Evolutionary conservation across 2,888 invertebrate species (phyloP).

Genomic region (Cyrtodaria siliqua): DNA sequence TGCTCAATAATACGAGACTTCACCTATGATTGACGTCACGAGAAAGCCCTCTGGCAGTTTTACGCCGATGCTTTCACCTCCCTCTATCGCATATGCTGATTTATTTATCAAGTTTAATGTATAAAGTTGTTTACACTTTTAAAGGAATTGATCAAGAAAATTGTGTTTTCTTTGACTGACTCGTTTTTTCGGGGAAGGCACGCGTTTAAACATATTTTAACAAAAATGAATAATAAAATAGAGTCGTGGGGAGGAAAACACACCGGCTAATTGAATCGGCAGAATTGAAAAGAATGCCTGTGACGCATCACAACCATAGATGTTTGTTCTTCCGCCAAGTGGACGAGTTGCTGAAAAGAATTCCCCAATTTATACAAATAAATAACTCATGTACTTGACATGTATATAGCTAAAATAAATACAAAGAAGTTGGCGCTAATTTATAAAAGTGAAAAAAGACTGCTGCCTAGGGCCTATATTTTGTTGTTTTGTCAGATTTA

Average conservation of each 20-base stretch:
- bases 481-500: conserved; percentile 60
- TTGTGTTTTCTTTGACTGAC: too few relatives aligned
- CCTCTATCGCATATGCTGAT: conserved; percentile 34
- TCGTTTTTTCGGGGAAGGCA: too few relatives aligned
- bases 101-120: background rate
- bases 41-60: conserved; percentile 80
- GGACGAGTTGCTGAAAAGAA: conserved; percentile 81
- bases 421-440: conserved; percentile 22
- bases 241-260: conserved; percentile 69
- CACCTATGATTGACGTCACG: conserved; percentile 83
- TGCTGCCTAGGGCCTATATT: conserved; percentile 32
- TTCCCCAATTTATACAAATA: conserved; percentile 78
- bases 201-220: too few relatives aligned
- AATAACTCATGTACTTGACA: conserved; percentile 75
- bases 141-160: too few relatives aligned
- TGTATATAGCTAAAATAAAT: conserved; percentile 65
- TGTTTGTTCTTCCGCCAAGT: conserved; percentile 81
- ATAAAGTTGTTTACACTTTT: too few relatives aligned
- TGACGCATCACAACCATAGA: conserved; percentile 81
- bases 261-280: conserved; percentile 82
- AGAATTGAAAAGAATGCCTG: conserved; percentile 84
- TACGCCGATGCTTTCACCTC: conserved; percentile 74
- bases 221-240: conserved; percentile 18
- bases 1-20: conserved; percentile 83
- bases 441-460: conserved; percentile 16